Evolutionary conservation across 2,888 invertebrate species (phyloP).

Genomic region (Ormia ochracea): DNA sequence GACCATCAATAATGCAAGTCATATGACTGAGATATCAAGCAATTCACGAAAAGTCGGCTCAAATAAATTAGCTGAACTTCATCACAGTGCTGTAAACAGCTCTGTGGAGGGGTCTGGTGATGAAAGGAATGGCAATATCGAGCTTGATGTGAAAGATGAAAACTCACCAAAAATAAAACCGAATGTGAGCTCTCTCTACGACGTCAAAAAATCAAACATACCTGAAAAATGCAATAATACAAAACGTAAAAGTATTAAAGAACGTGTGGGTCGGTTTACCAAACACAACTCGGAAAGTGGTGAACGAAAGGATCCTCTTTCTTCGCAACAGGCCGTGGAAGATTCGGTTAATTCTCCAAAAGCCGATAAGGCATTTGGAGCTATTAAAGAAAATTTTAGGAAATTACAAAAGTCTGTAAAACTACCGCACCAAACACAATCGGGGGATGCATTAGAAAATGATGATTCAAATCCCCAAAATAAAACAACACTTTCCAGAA

Average conservation of each 20-base stretch:
- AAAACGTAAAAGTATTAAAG: constrained; percentile 16
- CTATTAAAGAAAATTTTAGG: constrained; percentile 70
- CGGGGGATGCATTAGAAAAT: constrained; percentile 59
- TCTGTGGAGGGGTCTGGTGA: neutral
- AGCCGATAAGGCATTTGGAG: constrained; percentile 57
- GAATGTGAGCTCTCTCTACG: constrained; percentile 25
- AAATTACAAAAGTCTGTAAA: constrained; percentile 70
- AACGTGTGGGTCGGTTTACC: constrained; percentile 16
- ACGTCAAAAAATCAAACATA: neutral
- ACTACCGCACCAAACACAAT: constrained; percentile 60
- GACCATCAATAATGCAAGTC: constrained; percentile 45
- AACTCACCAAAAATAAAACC: constrained; percentile 30
- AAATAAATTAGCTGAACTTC: neutral
- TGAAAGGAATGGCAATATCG: neutral
- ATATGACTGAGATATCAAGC: neutral
- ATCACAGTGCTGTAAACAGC: neutral
- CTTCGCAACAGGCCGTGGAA: constrained; percentile 62
- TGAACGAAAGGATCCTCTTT: constrained; percentile 54
- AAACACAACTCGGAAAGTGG: constrained; percentile 32
- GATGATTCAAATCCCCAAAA: constrained; percentile 29
- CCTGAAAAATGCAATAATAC: neutral
- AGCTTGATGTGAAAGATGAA: constrained; percentile 9
- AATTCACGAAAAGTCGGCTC: neutral
- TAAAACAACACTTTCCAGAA: constrained; percentile 41
- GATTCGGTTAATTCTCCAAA: constrained; percentile 21